A percentile compares a stretch with the other conserved stretches of the same genome.
Conservation (phyloP, 2,113 vertebrate genomes). For the Solea senegalensis region DNA sequence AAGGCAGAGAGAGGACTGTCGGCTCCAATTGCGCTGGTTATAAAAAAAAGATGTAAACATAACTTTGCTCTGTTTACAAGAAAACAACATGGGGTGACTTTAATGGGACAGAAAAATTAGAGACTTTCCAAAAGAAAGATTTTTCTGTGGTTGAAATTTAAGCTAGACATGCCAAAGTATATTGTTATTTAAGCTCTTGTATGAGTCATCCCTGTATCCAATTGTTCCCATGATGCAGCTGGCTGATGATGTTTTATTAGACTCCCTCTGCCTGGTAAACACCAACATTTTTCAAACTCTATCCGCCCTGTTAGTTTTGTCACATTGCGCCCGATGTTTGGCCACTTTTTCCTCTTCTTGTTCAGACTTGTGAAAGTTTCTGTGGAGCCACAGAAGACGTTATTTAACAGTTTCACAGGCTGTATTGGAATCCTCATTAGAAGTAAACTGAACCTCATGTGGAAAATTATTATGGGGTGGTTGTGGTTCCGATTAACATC, state of each 20-base stretch:
- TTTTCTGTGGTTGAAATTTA: too few species aligned
- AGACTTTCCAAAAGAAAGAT: neutral
- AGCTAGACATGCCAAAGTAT: neutral
- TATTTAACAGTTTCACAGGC: neutral
- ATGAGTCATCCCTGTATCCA: neutral
- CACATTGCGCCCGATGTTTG: neutral
- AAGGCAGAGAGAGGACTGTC: too few species aligned
- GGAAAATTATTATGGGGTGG: neutral
- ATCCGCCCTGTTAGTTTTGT: neutral
- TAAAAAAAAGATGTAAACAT: too few species aligned
- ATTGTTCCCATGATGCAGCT: neutral
- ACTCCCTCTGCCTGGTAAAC: neutral
- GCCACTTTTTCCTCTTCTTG: neutral
- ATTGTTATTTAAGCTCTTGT: neutral
- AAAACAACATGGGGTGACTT: neutral
- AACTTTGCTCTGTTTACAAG: neutral
- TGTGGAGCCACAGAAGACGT: slow-evolving; percentile 9
- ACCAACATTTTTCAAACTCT: neutral
- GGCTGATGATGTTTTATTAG: neutral
- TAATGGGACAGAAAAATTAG: neutral
- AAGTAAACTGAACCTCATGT: slow-evolving; percentile 1
- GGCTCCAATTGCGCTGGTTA: too few species aligned
- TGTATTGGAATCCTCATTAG: neutral
- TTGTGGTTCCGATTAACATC: neutral
- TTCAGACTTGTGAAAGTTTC: neutral